Conservation (phyloP, 2,113 vertebrate species). For the Anseranas semipalmata region DNA sequence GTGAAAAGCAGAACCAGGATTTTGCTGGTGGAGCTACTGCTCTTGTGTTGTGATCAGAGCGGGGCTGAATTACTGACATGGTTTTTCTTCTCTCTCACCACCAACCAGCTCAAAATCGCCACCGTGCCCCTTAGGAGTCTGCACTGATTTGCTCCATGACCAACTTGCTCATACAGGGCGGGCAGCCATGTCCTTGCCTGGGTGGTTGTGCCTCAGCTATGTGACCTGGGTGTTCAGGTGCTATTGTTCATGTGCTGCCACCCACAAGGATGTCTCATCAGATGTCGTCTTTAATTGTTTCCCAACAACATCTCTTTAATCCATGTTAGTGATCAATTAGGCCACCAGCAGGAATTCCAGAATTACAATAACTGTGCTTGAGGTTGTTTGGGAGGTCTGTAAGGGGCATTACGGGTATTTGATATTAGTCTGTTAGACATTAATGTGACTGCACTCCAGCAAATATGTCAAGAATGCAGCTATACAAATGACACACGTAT, state of each 20-base stretch:
- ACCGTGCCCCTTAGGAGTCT: not conserved
- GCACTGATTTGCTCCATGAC: not conserved
- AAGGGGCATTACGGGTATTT: not conserved
- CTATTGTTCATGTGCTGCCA: not conserved
- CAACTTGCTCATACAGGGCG: not conserved
- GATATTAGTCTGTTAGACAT: conserved; percentile 38
- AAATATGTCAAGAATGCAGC: conserved; percentile 14
- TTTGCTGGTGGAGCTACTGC: not conserved
- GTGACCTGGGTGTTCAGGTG: not conserved
- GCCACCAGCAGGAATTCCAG: not conserved
- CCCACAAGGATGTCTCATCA: not conserved
- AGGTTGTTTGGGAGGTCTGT: not conserved
- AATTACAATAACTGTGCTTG: not conserved
- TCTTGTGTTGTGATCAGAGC: not conserved
- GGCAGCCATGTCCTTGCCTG: not conserved
- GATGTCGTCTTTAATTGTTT: not conserved
- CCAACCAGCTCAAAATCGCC: not conserved
- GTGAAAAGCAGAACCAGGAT: not conserved
- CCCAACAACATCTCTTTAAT: not conserved
- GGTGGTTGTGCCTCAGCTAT: not conserved
- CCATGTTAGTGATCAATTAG: conserved; percentile 4
- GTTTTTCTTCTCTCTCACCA: not conserved
- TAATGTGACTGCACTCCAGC: not conserved
- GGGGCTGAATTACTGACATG: not conserved
- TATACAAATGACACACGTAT: not conserved